Evolutionary conservation across 2,113 vertebrate genomes (phyloP).

Genomic region (Andinoacara biseriatus): DNA sequence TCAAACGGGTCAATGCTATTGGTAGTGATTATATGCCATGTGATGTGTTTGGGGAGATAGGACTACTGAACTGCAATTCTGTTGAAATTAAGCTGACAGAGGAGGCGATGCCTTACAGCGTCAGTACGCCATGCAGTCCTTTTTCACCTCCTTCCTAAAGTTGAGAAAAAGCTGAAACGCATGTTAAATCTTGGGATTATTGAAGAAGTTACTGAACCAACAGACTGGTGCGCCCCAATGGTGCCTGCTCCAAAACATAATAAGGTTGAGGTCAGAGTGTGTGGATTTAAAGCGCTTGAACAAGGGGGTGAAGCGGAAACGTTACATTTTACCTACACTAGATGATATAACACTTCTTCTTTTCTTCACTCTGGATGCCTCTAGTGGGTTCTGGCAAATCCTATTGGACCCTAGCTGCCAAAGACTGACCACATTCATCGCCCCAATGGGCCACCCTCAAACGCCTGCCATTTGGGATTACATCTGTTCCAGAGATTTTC

Average conservation of each 20-base stretch:
- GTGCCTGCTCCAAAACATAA: neutral
- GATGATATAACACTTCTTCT: neutral
- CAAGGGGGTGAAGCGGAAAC: neutral
- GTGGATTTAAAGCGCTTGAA: neutral
- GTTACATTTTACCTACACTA: neutral
- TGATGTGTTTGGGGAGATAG: neutral
- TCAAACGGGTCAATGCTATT: too few relatives aligned
- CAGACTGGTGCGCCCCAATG: neutral
- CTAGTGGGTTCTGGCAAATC: too few relatives aligned
- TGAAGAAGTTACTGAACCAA: neutral
- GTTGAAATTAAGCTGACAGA: fast-evolving
- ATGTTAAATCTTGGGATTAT: neutral
- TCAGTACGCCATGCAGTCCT: neutral
- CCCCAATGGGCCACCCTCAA: too few relatives aligned
- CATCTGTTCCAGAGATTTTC: too few relatives aligned
- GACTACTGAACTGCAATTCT: neutral
- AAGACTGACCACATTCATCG: too few relatives aligned
- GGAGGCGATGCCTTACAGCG: neutral
- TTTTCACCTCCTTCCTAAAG: neutral
- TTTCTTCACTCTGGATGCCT: neutral
- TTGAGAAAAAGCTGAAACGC: neutral
- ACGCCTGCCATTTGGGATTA: too few relatives aligned
- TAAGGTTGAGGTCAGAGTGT: neutral
- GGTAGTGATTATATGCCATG: neutral
- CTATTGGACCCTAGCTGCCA: too few relatives aligned